A percentile compares a stretch with the other conserved stretches of the same genome.
Evolutionary conservation across 2,888 invertebrate genomes (phyloP).

Genomic region (Scaptomyza flava): DNA sequence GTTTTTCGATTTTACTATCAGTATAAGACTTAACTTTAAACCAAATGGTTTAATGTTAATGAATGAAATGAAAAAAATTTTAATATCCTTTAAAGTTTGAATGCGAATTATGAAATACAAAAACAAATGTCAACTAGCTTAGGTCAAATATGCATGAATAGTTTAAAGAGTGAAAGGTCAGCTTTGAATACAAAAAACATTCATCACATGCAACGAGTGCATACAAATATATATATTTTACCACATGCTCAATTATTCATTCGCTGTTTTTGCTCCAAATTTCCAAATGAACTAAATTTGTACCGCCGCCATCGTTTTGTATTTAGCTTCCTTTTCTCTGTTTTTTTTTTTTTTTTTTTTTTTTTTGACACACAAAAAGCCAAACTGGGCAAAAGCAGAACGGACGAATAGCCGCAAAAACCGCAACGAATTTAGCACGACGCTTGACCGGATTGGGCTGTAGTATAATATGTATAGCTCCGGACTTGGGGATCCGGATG

Average conservation of each 20-base stretch:
- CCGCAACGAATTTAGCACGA: slow-evolving; percentile 74
- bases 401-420: slow-evolving; percentile 58
- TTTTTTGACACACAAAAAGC: slow-evolving; percentile 22
- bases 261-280: slow-evolving; percentile 29
- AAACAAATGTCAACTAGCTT: background rate
- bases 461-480: background rate
- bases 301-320: slow-evolving; percentile 29
- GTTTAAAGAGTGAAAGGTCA: slow-evolving; percentile 19
- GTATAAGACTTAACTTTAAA: too few relatives aligned
- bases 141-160: slow-evolving; percentile 4
- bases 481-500: background rate
- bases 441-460: slow-evolving; percentile 55
- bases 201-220: slow-evolving; percentile 25
- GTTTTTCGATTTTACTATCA: too few relatives aligned
- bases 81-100: too few relatives aligned
- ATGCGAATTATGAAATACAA: background rate
- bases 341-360: background rate
- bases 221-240: slow-evolving; percentile 59
- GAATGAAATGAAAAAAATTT: too few relatives aligned
- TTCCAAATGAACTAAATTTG: slow-evolving; percentile 66
- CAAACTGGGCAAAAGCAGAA: slow-evolving; percentile 32
- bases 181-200: slow-evolving; percentile 5
- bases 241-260: slow-evolving; percentile 66
- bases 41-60: too few relatives aligned
- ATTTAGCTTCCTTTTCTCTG: slow-evolving; percentile 17